These are phyloP conservation scores for Onychorhynchus coronatus DNA, from an alignment of 2,113 vertebrate species.

Conservation along the genomic window DNA sequence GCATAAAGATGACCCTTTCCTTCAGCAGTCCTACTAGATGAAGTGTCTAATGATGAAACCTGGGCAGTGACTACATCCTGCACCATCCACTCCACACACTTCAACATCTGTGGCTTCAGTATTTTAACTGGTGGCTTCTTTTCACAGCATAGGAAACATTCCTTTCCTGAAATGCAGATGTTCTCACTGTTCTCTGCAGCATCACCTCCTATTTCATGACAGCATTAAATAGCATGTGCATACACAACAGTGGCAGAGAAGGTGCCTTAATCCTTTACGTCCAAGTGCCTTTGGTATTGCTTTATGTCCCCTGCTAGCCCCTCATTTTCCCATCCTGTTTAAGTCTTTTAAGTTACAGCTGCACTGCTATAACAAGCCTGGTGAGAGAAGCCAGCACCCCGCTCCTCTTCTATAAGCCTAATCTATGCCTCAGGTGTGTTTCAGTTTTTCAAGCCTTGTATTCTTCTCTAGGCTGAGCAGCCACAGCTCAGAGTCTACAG, in stretches of 20 bases:
- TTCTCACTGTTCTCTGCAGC: neutral
- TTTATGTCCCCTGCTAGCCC: neutral
- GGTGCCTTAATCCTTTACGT: neutral
- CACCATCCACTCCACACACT: neutral
- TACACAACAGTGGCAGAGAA: neutral
- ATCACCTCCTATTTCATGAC: neutral
- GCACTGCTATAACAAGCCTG: neutral
- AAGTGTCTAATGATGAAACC: neutral
- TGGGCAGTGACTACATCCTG: neutral
- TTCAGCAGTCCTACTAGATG: neutral
- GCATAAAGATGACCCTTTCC: neutral
- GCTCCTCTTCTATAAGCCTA: neutral
- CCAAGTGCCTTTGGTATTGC: neutral
- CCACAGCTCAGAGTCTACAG: neutral
- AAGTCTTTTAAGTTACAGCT: neutral
- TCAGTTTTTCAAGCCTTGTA: neutral
- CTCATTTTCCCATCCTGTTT: neutral
- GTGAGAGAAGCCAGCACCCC: neutral
- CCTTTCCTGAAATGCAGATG: neutral
- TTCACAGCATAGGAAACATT: neutral
- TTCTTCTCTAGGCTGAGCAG: neutral
- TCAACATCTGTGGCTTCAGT: neutral
- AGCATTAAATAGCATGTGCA: neutral
- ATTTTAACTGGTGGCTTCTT: neutral
- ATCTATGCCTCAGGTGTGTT: neutral